Evolutionary conservation across 2,113 vertebrate genomes (phyloP).

Genomic region (Salminus brasiliensis): DNA sequence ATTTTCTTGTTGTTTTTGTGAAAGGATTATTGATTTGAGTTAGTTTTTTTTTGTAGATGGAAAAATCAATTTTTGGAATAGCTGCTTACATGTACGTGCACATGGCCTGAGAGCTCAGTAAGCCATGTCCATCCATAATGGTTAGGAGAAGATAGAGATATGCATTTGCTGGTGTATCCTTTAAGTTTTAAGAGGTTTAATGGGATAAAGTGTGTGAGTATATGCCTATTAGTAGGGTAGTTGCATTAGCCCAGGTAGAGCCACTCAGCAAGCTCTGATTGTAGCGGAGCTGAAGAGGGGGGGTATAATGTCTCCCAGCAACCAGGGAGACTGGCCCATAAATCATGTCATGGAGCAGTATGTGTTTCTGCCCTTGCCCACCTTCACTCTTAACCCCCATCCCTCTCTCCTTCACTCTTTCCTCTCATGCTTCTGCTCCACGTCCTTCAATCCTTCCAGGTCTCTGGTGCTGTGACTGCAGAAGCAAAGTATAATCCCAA

Average conservation of each 20-base stretch:
- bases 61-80: too few relatives aligned
- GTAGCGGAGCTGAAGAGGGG: conserved; percentile 71
- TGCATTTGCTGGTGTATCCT: too few relatives aligned
- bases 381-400: conserved; percentile 9
- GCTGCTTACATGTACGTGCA: too few relatives aligned
- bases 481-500: neutral
- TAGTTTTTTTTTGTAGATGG: too few relatives aligned
- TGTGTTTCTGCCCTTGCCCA: conserved; percentile 63
- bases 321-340: conserved; percentile 65
- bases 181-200: too few relatives aligned
- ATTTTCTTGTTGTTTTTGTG: too few relatives aligned
- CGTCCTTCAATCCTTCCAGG: neutral
- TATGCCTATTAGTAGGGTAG: conserved; percentile 19
- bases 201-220: neutral
- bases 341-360: conserved; percentile 69
- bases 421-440: neutral
- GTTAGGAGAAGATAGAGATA: too few relatives aligned
- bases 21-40: too few relatives aligned
- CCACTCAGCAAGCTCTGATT: conserved; percentile 70
- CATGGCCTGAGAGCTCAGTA: too few relatives aligned
- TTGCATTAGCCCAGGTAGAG: conserved; percentile 63
- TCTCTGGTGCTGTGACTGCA: conserved; percentile 9
- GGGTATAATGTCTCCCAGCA: conserved; percentile 67
- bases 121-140: too few relatives aligned
- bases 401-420: conserved; percentile 9